These are phyloP conservation scores for Druon quercuslanigerum DNA, from an alignment of 1,140 invertebrate species.

Conservation along the genomic window DNA sequence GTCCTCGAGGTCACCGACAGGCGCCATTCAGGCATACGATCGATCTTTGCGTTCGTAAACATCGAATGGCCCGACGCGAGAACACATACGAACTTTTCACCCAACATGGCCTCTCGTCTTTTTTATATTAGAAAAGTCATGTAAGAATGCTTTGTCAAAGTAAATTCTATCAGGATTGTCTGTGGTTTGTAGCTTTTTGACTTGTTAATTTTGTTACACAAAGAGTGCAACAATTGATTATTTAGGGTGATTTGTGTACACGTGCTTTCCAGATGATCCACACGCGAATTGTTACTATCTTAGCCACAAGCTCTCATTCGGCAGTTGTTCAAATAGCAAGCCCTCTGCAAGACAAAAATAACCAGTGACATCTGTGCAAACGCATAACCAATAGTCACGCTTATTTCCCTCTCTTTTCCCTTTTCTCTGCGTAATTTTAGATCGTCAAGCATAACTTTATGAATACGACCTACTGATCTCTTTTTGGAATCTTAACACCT, in stretches of 20 bases:
- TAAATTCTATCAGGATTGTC: neutral
- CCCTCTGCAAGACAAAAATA: slow-evolving; percentile 48
- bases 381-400: slow-evolving; percentile 35
- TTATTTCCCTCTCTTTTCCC: slow-evolving; percentile 13
- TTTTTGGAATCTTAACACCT: slow-evolving; percentile 3
- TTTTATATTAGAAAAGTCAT: neutral
- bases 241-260: neutral
- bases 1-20: slow-evolving; percentile 55
- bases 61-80: slow-evolving; percentile 30
- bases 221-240: neutral
- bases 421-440: slow-evolving; percentile 9
- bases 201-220: neutral
- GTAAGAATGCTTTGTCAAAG: neutral
- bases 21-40: slow-evolving; percentile 50
- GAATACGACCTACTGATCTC: slow-evolving; percentile 15
- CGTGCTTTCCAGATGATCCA: neutral
- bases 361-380: slow-evolving; percentile 55
- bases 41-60: slow-evolving; percentile 52
- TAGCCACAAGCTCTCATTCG: slow-evolving; percentile 45
- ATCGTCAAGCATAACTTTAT: neutral
- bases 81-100: slow-evolving; percentile 25
- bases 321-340: slow-evolving; percentile 58
- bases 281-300: neutral
- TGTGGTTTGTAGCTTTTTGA: too few relatives aligned
- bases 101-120: neutral